These are phyloP conservation scores for Liopterus haemorrhoidalis DNA, from an alignment of 2,888 invertebrate species.

Conservation along the genomic window DNA sequence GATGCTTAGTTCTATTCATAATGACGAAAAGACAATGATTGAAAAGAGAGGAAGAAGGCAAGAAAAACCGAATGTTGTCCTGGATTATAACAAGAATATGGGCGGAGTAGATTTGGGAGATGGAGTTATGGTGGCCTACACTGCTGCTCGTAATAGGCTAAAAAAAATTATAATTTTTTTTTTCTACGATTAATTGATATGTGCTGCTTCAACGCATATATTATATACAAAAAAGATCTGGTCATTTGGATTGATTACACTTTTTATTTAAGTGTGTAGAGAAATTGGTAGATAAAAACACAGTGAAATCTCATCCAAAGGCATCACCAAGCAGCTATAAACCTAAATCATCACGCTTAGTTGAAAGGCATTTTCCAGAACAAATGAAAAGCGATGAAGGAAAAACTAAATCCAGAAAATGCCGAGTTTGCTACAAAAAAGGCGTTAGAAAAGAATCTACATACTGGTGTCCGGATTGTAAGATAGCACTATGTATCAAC, in stretches of 20 bases:
- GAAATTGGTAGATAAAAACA: constrained; percentile 28
- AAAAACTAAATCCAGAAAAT: constrained; percentile 28
- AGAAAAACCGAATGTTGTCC: constrained; percentile 26
- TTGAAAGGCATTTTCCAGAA: constrained; percentile 26
- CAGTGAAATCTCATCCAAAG: constrained; percentile 27
- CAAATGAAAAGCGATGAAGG: constrained; percentile 27
- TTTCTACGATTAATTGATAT: constrained; percentile 25
- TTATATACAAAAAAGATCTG: constrained; percentile 23
- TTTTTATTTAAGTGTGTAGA: constrained; percentile 27
- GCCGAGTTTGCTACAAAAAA: constrained; percentile 28
- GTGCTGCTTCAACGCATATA: constrained; percentile 24
- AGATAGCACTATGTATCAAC: constrained; percentile 27
- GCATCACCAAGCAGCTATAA: constrained; percentile 28
- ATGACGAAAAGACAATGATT: no score
- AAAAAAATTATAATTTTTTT: constrained; percentile 17
- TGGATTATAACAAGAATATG: constrained; percentile 26
- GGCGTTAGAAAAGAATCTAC: constrained; percentile 16
- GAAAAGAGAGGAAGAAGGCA: no score
- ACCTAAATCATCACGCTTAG: constrained; percentile 29
- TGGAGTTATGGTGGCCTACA: constrained; percentile 27
- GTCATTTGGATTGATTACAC: constrained; percentile 25
- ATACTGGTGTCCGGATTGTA: no score
- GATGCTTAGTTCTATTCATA: constrained; percentile 28
- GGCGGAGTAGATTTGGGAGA: constrained; percentile 27
- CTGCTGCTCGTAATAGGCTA: constrained; percentile 26